Evolutionary conservation across 37 sponge, comb jelly and placozoan genomes (phyloP).

Genomic region (Lycopodina hypogea): DNA sequence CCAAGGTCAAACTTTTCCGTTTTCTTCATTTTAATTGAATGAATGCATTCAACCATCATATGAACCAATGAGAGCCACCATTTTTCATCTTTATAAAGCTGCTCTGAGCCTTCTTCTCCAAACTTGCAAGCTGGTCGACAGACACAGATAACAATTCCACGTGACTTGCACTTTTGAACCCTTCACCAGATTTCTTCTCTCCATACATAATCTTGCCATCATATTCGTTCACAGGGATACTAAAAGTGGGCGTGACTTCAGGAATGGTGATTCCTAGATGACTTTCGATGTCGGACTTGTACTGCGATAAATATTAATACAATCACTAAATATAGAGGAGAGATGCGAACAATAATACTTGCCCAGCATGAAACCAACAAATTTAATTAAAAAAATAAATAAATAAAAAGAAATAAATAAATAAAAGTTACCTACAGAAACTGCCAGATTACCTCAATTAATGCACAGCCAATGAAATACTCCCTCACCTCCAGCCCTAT

Average conservation of each 20-base stretch:
- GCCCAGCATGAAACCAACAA: background rate
- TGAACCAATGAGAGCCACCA: background rate
- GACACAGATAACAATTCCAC: constrained; percentile 69
- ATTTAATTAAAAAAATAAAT: background rate
- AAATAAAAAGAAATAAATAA: background rate
- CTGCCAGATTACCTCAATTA: too few relatives aligned
- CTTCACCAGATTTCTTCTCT: constrained; percentile 46
- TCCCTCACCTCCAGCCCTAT: too few relatives aligned
- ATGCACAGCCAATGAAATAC: too few relatives aligned
- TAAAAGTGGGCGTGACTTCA: constrained; percentile 46
- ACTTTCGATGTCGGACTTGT: constrained; percentile 74
- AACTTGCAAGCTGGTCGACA: constrained; percentile 63
- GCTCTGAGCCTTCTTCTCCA: constrained; percentile 80
- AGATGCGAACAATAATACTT: background rate
- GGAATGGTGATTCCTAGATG: constrained; percentile 85
- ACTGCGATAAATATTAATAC: constrained; percentile 47
- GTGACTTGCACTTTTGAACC: constrained; percentile 50
- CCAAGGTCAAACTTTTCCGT: too few relatives aligned
- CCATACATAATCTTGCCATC: constrained; percentile 95
- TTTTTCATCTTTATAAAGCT: constrained; percentile 67
- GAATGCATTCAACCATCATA: too few relatives aligned
- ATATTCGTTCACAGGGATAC: constrained; percentile 79
- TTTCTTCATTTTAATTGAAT: too few relatives aligned
- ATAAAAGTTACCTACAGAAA: too few relatives aligned
- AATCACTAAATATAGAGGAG: background rate